Evolutionary conservation across 2,113 vertebrate species (phyloP).

Genomic region (Prietella phreatophila): DNA sequence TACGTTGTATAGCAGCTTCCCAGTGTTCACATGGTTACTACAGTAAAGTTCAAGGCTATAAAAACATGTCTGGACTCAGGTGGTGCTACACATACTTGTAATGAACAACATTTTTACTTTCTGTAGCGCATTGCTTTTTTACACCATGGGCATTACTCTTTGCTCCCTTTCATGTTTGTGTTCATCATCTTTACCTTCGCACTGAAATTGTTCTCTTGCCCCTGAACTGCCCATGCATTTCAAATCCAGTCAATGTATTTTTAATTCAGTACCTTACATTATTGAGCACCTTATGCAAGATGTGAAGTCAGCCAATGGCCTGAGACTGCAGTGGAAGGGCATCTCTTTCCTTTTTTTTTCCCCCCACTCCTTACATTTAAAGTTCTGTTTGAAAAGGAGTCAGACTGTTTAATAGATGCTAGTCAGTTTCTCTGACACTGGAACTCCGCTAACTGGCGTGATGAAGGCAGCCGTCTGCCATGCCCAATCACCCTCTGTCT

Average conservation of each 20-base stretch:
- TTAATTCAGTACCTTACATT: conserved; percentile 69
- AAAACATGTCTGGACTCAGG: background rate
- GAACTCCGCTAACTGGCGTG: conserved; percentile 69
- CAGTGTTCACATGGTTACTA: background rate
- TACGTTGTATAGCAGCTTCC: background rate
- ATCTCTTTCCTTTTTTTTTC: background rate
- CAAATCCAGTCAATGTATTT: conserved; percentile 68
- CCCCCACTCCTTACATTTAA: conserved; percentile 1
- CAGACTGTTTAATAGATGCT: conserved; percentile 48
- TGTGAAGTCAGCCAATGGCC: conserved; percentile 59
- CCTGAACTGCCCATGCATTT: conserved; percentile 52
- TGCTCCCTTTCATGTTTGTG: conserved; percentile 24
- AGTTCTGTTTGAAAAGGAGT: conserved; percentile 5
- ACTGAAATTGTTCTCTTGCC: conserved; percentile 39
- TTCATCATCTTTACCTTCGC: conserved; percentile 54
- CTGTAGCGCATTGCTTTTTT: background rate
- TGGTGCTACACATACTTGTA: background rate
- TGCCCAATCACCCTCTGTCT: conserved; percentile 71
- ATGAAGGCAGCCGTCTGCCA: conserved; percentile 68
- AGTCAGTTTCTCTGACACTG: conserved; percentile 55
- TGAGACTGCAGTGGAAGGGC: conserved; percentile 33
- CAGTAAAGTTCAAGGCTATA: background rate
- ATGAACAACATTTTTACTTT: conserved; percentile 21
- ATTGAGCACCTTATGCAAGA: conserved; percentile 75
- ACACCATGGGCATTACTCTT: background rate